These are phyloP conservation scores for Orthosia incerta DNA, from an alignment of 2,888 invertebrate genomes.

Conservation along the genomic window DNA sequence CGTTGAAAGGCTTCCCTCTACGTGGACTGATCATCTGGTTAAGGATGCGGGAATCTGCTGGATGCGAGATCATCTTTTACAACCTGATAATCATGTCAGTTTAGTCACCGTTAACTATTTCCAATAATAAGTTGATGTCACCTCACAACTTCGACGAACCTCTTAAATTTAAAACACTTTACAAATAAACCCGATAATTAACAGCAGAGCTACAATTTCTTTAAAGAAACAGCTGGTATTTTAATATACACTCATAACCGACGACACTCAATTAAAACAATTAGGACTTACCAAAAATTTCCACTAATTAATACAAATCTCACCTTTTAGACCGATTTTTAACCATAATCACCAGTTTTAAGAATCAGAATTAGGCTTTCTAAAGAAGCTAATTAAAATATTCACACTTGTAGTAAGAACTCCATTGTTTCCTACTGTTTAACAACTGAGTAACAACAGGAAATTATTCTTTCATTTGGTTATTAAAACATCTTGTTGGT, in stretches of 20 bases:
- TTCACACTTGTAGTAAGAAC: slow-evolving; percentile 39
- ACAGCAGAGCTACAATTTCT: background rate
- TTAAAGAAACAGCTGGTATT: slow-evolving; percentile 38
- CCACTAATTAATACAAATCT: slow-evolving; percentile 33
- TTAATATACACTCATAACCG: slow-evolving; percentile 15
- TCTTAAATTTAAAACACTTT: no score
- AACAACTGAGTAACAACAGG: slow-evolving; percentile 43
- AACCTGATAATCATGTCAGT: no score
- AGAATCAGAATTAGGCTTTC: slow-evolving; percentile 1
- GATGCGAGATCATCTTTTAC: no score
- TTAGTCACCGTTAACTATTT: no score
- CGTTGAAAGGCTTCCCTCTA: no score
- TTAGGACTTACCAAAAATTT: slow-evolving; percentile 30
- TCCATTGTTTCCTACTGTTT: slow-evolving; percentile 53
- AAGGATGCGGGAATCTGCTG: no score
- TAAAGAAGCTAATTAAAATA: slow-evolving; percentile 37
- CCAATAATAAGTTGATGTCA: no score
- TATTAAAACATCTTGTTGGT: slow-evolving; percentile 33
- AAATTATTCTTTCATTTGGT: slow-evolving; percentile 43
- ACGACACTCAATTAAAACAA: slow-evolving; percentile 55
- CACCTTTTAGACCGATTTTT: background rate
- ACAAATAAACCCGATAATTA: no score
- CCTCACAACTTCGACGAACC: background rate
- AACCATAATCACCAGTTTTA: fast-evolving
- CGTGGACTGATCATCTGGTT: no score